phyloP scores from a whole-genome alignment of 2,888 invertebrate species.

The Cephus sareptanus region DNA sequence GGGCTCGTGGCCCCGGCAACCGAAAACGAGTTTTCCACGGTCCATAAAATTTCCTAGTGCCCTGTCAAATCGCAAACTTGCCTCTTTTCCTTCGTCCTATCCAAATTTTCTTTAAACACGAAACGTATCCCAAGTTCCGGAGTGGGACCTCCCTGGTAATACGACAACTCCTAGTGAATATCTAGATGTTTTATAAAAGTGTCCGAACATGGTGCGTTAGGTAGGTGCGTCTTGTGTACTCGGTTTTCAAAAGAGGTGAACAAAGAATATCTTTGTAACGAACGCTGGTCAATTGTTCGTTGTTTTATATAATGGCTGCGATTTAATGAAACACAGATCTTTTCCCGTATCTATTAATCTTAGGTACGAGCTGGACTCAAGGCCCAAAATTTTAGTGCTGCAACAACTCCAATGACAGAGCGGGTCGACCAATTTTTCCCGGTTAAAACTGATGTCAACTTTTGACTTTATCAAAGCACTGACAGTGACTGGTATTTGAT shows the following conservation, averaged over 20 bases:
- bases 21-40: constrained; percentile 1
- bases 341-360: constrained; percentile 35
- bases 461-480: neutral
- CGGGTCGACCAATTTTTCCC: neutral
- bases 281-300: constrained; percentile 29
- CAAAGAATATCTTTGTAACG: neutral
- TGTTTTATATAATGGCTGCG: constrained; percentile 48
- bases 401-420: constrained; percentile 37
- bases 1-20: neutral
- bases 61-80: constrained; percentile 29
- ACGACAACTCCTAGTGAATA: neutral
- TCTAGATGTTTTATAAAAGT: neutral
- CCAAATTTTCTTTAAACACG: neutral
- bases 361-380: constrained; percentile 48
- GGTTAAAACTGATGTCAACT: neutral
- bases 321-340: constrained; percentile 44
- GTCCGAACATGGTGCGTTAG: neutral
- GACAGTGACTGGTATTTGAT: neutral
- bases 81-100: constrained; percentile 25
- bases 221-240: neutral
- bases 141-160: neutral
- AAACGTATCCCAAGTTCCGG: neutral
- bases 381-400: constrained; percentile 54
- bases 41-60: constrained; percentile 28
- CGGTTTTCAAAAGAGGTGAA: neutral